Base-by-base conservation (phyloP, 2,797 vertebrate genomes). In the Microctenopoma lineatum region DNA sequence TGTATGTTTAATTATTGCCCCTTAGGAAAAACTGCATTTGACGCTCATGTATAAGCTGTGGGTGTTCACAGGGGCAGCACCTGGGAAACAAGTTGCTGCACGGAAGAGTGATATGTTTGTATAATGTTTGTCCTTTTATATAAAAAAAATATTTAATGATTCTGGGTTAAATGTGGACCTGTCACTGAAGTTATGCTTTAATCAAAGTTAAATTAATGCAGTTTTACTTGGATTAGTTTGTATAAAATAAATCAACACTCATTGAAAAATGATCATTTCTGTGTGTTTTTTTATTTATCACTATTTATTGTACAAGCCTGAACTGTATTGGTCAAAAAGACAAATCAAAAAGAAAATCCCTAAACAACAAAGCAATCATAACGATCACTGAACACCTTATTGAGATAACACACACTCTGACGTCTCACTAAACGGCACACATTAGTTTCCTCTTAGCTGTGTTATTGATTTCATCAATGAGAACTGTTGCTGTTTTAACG, bases 221-320 rank as follows among this genome's bases (percentile, higher is more conserved):
- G 12, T 81, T 83, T 71, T 66, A 80, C 46, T 26, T 66, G 39
- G 34, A 65, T 77, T 75, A 34, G 2, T 66, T 77, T 63, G 11
- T 48, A 66, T 21, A 75, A 79, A 87, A 86, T 68, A 86, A 92
- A 91, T 80, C 66, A 87, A 90, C 81, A 90, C 89, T 85, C 86
- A 7, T 73, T 81, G 77, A 86, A 87, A 91, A 88, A 78, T 25
- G 57, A 85, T 91, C 21, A 86, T 85, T 86, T 86, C 73, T 72
- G 62, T 75, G 64, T 75, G 48, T 86, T 80, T 83, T 80, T 83
- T 90, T 91, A 85, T 87, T 92, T 86, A 87, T 89, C 27, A 88
- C 89, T 88, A 89, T 85, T 90, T 91, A 87, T 90, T 92, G 78
- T 90, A 93, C 90, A 93, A 87, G 88, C 81, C 88, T 88, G 79